Evolutionary conservation across 1,140 invertebrate species (phyloP), one percentile per base, ranked within the genome.

Genomic region (Melitaea cinxia): DNA sequence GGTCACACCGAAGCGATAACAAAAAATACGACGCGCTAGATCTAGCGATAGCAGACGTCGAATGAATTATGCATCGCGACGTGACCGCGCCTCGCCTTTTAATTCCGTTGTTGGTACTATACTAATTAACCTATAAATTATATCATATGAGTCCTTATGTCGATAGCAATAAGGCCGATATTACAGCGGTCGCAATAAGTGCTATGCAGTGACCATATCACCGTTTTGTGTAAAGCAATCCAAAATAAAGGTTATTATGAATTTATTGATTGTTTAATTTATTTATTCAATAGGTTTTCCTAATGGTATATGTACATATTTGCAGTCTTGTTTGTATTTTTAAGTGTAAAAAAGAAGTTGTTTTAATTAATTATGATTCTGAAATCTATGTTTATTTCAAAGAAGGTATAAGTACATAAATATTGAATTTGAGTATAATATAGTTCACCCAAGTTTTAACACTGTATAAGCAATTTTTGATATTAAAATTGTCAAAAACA

Each of bases 121-220:
- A 61, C 58, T 67, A 67, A 67, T 57, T 65, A 65, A 58, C 54
- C 47, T 65, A 23, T 39, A 54, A 58, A 56, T 47, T 33, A 42
- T 19, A 21, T 49, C 14, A 12, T 14, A 30, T 15, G 35, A 10
- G 12, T 10, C 12, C 39, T 47, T 55, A 63, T 47, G 23, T 54
- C 28, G 1, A 55, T 28, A 2, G 23, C 1, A 1, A 21, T 47
- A 54, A 55, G 58, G 58, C 4, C 21, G 23, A 19, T 24, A 19
- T 50, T 15, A 19, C 50, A 2, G 1, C 35, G 14, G 14, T n/a
- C n/a, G 10, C 5, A n/a, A 37, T 26, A 26, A 4, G 2, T 37
- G 35, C 14, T 4, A n/a, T 15, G 37, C 1, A 42, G 15, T 42
- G 14, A 17, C 15, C 15, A 42, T 17, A 42, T 42, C 17, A 42